Base-by-base conservation (phyloP, 2,888 invertebrate genomes). In the Eledone cirrhosa region DNA sequence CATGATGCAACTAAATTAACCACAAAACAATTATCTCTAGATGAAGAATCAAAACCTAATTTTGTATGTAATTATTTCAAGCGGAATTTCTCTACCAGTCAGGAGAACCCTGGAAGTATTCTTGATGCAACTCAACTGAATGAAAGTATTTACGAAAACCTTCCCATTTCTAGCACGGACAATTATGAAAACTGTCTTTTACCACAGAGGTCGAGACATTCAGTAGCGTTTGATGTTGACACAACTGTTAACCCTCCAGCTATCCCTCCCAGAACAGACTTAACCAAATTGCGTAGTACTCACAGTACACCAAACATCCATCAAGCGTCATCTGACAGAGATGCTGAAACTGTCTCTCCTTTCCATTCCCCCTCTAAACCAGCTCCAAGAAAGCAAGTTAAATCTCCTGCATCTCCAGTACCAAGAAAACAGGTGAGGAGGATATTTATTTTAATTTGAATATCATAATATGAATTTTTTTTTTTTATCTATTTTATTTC, bases 181-280 rank as follows among this genome's bases (percentile, higher is more conserved):
- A 72, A 72, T 72, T 72, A 72, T 72, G 72, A 72, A 72, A 72
- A 72, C 72, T 72, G 72, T 72, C 41, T 72, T 72, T 41, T 72
- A 72, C 33, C 72, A 72, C 72, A 72, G 72, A 72, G 72, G 72
- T 72, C 72, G 41, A 72, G 72, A 41, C 72, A 72, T 72, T 72
- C 72, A 31, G 72, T 72, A 29, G 72, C 72, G 41, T 72, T 72
- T 41, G 72, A 72, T 72, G 72, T 31, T 31, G 72, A 72, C 33
- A 41, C 72, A 41, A 31, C 72, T 72, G 72, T 72, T 41, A 41
- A 41, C 41, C 72, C 72, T 41, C 72, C 72, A 24, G 72, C 33
- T 41, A 72, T 72, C 72, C 72, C 72, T 72, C 72, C 72, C 41
- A 72, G 72, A 72, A 72, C 72, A 41, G 72, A 72, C 31, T 41